These are phyloP conservation scores for Aurelia sp. DNA, from an alignment of 30 jellyfish, hydroid and myxozoan genomes.

Conservation along the genomic window DNA sequence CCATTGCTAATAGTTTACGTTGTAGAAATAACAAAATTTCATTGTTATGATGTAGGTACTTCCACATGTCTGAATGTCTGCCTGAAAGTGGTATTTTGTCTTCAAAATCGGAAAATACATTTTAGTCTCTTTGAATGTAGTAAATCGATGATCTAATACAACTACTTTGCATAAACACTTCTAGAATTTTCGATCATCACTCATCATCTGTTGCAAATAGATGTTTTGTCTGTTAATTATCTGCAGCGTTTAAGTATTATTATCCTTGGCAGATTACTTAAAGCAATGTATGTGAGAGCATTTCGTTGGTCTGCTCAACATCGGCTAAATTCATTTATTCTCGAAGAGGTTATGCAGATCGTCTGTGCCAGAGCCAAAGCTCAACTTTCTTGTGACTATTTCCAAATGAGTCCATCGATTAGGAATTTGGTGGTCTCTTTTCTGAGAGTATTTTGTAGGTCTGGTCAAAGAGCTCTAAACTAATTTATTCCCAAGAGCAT, in stretches of 20 bases:
- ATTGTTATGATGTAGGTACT: conserved; percentile 8
- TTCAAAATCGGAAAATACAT: conserved; percentile 8
- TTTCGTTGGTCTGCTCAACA: too few relatives aligned
- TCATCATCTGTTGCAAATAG: background rate
- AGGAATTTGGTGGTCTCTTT: too few relatives aligned
- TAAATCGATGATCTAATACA: conserved; percentile 4
- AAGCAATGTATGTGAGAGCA: too few relatives aligned
- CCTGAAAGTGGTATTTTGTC: conserved; percentile 14
- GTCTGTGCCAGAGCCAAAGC: too few relatives aligned
- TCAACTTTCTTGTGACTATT: too few relatives aligned
- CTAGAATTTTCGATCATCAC: background rate
- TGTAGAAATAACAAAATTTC: conserved; percentile 18
- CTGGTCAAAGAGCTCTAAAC: too few relatives aligned
- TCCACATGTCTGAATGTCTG: conserved; percentile 19
- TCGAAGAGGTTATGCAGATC: too few relatives aligned
- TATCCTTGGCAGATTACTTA: background rate
- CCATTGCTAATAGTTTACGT: background rate
- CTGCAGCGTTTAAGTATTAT: background rate
- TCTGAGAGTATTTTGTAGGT: too few relatives aligned
- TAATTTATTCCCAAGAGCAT: too few relatives aligned
- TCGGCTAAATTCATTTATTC: too few relatives aligned
- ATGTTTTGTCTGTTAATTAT: background rate
- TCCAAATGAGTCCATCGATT: too few relatives aligned
- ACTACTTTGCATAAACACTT: conserved; percentile 4
- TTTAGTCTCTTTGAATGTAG: background rate